Conservation (phyloP, 2,888 invertebrate species). For the Andrena praecox region DNA sequence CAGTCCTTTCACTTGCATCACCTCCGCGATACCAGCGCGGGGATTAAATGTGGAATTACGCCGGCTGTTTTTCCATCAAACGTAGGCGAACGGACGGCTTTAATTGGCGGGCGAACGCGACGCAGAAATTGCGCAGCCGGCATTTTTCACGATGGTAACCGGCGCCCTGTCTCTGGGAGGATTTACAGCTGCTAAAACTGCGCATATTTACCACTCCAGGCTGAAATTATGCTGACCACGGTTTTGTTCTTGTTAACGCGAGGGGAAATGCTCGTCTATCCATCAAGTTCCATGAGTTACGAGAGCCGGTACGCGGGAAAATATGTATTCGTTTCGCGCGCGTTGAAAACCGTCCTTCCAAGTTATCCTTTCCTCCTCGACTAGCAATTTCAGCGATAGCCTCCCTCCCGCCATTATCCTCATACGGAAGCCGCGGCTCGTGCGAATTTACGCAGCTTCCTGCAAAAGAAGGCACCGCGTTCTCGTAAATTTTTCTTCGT, state of each 20-base stretch:
- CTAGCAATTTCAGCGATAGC: slow-evolving; percentile 3
- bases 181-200: slow-evolving; percentile 55
- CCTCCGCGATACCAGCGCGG: neutral
- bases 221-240: slow-evolving; percentile 57
- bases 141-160: slow-evolving; percentile 27
- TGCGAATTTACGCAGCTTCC: neutral
- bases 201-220: slow-evolving; percentile 49
- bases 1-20: neutral
- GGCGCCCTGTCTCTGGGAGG: slow-evolving; percentile 7
- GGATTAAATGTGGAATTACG: neutral
- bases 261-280: slow-evolving; percentile 41
- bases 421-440: neutral
- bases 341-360: slow-evolving; percentile 18
- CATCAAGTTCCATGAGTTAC: slow-evolving; percentile 56
- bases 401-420: slow-evolving; percentile 15
- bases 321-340: slow-evolving; percentile 49
- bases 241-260: slow-evolving; percentile 49
- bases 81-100: slow-evolving; percentile 19
- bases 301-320: slow-evolving; percentile 36
- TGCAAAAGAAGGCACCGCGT: neutral
- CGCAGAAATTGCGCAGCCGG: slow-evolving; percentile 18
- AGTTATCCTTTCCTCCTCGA: neutral
- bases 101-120: slow-evolving; percentile 5
- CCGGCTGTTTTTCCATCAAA: slow-evolving; percentile 8
- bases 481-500: slow-evolving; percentile 42